A percentile compares a stretch with the other conserved stretches of the same genome.
Evolutionary conservation across 2,113 vertebrate species (phyloP).

Genomic region (Myotis yumanensis): DNA sequence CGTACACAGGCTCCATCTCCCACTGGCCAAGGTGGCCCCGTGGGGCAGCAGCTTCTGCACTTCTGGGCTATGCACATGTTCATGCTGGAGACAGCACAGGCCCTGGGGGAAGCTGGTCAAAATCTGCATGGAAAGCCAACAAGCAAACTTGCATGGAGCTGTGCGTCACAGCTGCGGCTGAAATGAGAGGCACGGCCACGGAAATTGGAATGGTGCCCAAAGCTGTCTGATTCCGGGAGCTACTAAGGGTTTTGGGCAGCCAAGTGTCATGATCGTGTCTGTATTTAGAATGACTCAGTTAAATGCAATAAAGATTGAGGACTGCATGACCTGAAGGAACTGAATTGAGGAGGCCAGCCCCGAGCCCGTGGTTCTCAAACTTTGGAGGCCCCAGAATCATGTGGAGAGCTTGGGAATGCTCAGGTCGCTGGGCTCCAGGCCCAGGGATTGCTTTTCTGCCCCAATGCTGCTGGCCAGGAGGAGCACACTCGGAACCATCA

Average conservation of each 20-base stretch:
- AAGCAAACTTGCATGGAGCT: background rate
- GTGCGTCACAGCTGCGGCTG: rapidly evolving
- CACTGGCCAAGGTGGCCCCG: background rate
- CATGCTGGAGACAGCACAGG: background rate
- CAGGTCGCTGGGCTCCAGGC: background rate
- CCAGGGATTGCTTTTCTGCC: background rate
- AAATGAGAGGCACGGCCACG: no score
- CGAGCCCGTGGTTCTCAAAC: background rate
- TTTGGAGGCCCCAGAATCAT: background rate
- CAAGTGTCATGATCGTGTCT: background rate
- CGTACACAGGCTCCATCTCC: background rate
- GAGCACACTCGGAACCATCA: background rate
- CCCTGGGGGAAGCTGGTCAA: background rate
- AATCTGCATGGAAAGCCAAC: background rate
- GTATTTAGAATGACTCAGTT: background rate
- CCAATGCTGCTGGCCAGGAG: background rate
- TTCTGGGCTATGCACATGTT: background rate
- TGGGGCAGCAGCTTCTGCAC: no score
- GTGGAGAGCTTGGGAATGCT: background rate
- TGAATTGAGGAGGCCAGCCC: background rate
- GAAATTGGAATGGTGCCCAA: background rate
- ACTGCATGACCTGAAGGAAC: background rate
- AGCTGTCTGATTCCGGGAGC: background rate
- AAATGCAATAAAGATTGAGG: background rate
- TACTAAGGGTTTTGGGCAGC: background rate